Percentiles rank a stretch among this genome's conserved stretches.
Conservation (phyloP, 2,113 vertebrate species). For the Xiphophorus hellerii region DNA sequence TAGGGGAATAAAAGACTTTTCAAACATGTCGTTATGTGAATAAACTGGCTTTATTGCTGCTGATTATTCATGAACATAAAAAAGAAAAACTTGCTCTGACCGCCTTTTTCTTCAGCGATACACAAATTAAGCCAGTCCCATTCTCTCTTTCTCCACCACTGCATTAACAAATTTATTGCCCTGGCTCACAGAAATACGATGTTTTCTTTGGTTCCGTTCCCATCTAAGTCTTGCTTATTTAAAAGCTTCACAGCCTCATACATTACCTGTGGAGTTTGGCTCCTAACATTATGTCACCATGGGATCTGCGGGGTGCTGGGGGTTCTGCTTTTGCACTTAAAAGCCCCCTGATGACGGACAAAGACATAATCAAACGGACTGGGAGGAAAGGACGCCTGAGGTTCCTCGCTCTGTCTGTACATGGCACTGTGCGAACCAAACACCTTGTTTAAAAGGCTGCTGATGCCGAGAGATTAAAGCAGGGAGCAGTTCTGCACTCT, state of each 20-base stretch:
- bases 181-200: constrained; percentile 56
- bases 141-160: constrained; percentile 55
- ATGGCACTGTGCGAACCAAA: constrained; percentile 36
- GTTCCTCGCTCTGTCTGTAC: constrained; percentile 9
- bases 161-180: constrained; percentile 47
- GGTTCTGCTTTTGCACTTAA: constrained; percentile 75
- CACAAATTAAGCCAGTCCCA: constrained; percentile 38
- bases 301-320: constrained; percentile 20
- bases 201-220: constrained; percentile 76
- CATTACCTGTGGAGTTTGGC: constrained; percentile 65
- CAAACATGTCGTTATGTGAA: constrained; percentile 44
- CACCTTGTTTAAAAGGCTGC: not conserved
- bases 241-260: constrained; percentile 68
- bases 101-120: constrained; percentile 5
- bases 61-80: constrained; percentile 6
- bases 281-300: constrained; percentile 68
- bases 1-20: constrained; percentile 30
- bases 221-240: constrained; percentile 70
- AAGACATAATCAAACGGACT: constrained; percentile 73
- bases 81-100: not conserved
- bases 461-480: not conserved
- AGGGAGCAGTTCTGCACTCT: constrained; percentile 27
- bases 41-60: constrained; percentile 27
- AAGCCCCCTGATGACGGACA: constrained; percentile 77
- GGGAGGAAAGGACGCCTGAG: constrained; percentile 38